These are phyloP conservation scores for Phengaris alcon DNA, from an alignment of 2,888 invertebrate species.

Conservation along the genomic window DNA sequence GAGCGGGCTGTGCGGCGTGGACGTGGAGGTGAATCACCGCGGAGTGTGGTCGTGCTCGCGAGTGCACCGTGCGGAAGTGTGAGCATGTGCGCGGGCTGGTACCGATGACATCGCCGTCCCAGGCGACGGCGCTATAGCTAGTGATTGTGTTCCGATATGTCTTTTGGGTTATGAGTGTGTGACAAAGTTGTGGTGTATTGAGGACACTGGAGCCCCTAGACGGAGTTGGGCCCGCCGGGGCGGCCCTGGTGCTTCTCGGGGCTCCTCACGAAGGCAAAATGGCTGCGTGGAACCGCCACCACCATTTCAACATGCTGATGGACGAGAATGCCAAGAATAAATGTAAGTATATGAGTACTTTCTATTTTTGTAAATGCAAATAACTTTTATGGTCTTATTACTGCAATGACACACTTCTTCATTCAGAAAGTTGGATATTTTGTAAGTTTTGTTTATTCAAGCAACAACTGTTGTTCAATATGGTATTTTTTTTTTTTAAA, in stretches of 20 bases:
- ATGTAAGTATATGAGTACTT: constrained; percentile 71
- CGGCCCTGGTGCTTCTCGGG: constrained; percentile 80
- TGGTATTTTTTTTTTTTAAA: no score
- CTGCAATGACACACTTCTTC: neutral
- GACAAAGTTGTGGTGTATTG: constrained; percentile 74
- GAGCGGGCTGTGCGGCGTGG: constrained; percentile 62
- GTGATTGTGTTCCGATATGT: constrained; percentile 72
- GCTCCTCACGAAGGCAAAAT: constrained; percentile 82
- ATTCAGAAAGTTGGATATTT: neutral
- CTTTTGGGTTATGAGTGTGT: constrained; percentile 77
- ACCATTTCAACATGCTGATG: constrained; percentile 85
- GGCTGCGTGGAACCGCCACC: constrained; percentile 87
- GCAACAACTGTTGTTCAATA: neutral
- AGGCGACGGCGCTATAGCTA: constrained; percentile 64
- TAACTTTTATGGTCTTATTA: constrained; percentile 3
- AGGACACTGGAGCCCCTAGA: constrained; percentile 82
- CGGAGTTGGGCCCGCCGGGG: constrained; percentile 81
- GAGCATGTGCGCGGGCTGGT: constrained; percentile 70
- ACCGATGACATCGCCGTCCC: constrained; percentile 73
- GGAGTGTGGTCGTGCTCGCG: constrained; percentile 60
- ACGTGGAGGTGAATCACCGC: constrained; percentile 74
- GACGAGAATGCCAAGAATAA: constrained; percentile 84
- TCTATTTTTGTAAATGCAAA: constrained; percentile 8
- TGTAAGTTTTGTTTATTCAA: neutral
- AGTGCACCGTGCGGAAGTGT: constrained; percentile 74